A percentile compares a stretch with the other conserved stretches of the same genome.
Evolutionary conservation across 1,140 invertebrate species (phyloP).

Genomic region (Trypoxylus dichotomus): DNA sequence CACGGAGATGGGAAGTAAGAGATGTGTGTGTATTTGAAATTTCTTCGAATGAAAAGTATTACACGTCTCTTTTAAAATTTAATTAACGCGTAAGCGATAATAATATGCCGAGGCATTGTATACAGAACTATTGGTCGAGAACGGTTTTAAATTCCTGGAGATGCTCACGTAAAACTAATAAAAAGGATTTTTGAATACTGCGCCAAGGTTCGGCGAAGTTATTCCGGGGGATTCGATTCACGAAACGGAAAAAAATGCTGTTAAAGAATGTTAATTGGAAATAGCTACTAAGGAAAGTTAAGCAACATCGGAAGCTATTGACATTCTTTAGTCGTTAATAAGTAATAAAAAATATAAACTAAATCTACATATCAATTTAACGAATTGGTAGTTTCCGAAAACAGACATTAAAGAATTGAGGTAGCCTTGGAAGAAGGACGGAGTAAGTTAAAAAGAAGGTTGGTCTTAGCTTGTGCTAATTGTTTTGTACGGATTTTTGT

Average conservation of each 20-base stretch:
- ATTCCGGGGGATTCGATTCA: background rate
- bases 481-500: no score
- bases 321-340: background rate
- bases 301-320: background rate
- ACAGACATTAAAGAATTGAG: no score
- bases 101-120: background rate
- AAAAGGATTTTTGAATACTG: background rate
- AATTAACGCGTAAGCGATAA: background rate
- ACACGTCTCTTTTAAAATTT: background rate
- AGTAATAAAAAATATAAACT: background rate
- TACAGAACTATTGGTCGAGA: background rate
- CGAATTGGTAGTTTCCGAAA: background rate
- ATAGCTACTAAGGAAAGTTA: background rate
- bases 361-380: background rate
- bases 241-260: background rate
- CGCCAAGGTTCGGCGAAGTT: background rate
- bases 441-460: no score
- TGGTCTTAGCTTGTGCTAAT: no score
- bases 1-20: background rate
- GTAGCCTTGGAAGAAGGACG: no score
- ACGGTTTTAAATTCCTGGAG: background rate
- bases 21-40: background rate
- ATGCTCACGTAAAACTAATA: background rate
- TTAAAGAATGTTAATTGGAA: background rate
- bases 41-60: constrained; percentile 3